phyloP scores from a whole-genome alignment of 2,113 vertebrate species.

The Takifugu bimaculatus region DNA sequence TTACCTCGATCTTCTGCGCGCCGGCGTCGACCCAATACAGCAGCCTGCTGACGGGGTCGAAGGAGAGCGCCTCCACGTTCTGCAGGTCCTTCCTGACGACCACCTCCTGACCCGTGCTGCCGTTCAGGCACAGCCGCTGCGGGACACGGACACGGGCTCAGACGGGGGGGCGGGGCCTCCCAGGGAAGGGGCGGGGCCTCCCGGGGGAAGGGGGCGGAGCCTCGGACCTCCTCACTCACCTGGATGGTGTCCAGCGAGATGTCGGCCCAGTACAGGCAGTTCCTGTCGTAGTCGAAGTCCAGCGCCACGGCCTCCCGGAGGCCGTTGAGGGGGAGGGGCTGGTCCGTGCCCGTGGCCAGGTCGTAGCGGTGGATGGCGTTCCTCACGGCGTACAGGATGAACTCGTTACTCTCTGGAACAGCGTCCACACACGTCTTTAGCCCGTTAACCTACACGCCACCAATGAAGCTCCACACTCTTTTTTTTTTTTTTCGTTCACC shows the following conservation, averaged over 20 bases:
- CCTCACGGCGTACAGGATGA: constrained; percentile 90
- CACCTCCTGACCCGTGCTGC: constrained; percentile 90
- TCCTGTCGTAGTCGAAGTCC: constrained; percentile 93
- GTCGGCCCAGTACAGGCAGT: constrained; percentile 97
- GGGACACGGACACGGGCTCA: background rate
- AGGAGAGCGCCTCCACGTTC: constrained; percentile 92
- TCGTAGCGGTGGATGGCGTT: constrained; percentile 94
- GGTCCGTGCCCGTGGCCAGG: constrained; percentile 83
- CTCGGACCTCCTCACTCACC: constrained; percentile 32
- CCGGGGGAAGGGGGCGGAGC: too few relatives aligned
- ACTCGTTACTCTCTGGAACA: constrained; percentile 90
- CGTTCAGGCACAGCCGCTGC: constrained; percentile 93
- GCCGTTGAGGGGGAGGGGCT: constrained; percentile 86
- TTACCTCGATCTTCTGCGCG: constrained; percentile 94
- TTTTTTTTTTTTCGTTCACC: constrained; percentile 70
- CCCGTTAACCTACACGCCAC: too few relatives aligned
- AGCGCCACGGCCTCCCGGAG: constrained; percentile 88
- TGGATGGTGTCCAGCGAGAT: constrained; percentile 88
- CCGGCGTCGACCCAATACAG: constrained; percentile 97
- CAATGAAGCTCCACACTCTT: too few relatives aligned
- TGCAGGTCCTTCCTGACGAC: constrained; percentile 85
- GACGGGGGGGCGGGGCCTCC: too few relatives aligned
- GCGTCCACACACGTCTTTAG: too few relatives aligned
- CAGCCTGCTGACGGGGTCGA: constrained; percentile 89
- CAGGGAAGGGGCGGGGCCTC: background rate